Conservation (phyloP, 2,797 vertebrate genomes). For the Microchirus variegatus region DNA sequence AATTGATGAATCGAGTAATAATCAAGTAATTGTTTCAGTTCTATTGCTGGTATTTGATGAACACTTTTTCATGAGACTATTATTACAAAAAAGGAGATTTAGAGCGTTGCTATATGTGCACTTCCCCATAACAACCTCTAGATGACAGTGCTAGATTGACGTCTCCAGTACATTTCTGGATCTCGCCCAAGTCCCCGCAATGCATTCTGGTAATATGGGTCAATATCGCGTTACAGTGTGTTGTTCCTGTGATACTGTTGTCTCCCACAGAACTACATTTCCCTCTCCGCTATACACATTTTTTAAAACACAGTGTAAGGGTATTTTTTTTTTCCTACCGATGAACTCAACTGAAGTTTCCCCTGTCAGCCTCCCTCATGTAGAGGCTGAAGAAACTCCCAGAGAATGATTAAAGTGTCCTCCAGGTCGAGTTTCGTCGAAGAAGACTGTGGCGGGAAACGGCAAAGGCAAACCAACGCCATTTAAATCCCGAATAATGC, state of each 20-base stretch:
- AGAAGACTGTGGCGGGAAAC: constrained; percentile 15
- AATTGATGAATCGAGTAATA: too few relatives aligned
- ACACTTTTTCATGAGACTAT: too few relatives aligned
- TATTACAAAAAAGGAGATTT: not conserved
- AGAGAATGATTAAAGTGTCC: constrained; percentile 52
- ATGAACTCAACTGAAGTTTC: constrained; percentile 77
- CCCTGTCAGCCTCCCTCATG: constrained; percentile 53
- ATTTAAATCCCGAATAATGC: constrained; percentile 58
- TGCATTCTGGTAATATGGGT: constrained; percentile 73
- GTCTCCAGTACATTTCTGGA: too few relatives aligned
- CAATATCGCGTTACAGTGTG: not conserved
- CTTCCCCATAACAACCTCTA: constrained; percentile 23
- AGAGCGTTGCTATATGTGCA: constrained; percentile 9
- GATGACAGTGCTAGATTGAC: constrained; percentile 48
- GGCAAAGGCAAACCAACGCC: constrained; percentile 8
- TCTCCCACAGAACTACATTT: constrained; percentile 73
- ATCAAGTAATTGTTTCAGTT: too few relatives aligned
- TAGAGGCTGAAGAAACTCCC: constrained; percentile 46
- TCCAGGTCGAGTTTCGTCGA: constrained; percentile 8
- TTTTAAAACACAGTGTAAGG: constrained; percentile 63
- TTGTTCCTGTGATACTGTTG: accelerated
- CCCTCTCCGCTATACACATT: constrained; percentile 47
- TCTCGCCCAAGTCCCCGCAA: not conserved
- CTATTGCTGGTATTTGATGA: too few relatives aligned
- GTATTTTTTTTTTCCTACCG: constrained; percentile 61